Percentiles rank a stretch among this genome's conserved stretches.
These are phyloP conservation scores for Lipotes vexillifer DNA, from an alignment of 2,113 vertebrate genomes.

Conservation along the genomic window DNA sequence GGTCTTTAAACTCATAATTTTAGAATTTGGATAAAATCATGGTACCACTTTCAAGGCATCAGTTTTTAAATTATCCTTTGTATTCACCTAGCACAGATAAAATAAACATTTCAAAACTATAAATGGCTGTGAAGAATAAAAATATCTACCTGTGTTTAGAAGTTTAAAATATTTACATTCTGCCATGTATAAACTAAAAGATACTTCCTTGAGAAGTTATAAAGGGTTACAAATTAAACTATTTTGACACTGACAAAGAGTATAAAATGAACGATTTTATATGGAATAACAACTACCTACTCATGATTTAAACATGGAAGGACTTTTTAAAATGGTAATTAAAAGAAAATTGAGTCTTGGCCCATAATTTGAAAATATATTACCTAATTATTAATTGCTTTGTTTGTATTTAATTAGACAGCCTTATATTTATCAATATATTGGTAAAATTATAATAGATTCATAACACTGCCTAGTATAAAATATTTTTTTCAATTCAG, in stretches of 20 bases:
- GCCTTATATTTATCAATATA: conserved; percentile 8
- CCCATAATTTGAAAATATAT: conserved; percentile 27
- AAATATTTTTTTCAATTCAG: conserved; percentile 48
- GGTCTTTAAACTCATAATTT: background rate
- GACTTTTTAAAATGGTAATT: background rate
- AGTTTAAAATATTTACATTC: conserved; percentile 25
- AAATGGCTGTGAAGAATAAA: background rate
- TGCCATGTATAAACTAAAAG: background rate
- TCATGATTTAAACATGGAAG: background rate
- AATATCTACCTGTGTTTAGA: background rate
- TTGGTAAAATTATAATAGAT: background rate
- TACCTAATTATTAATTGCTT: conserved; percentile 11
- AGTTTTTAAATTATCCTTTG: background rate
- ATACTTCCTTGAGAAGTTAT: background rate
- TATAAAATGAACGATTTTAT: background rate
- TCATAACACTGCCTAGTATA: background rate
- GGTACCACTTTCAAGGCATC: background rate
- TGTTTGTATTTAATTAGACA: conserved; percentile 5
- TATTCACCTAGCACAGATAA: background rate
- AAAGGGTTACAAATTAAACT: background rate
- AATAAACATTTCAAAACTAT: background rate
- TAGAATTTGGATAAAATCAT: background rate
- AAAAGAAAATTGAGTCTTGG: background rate
- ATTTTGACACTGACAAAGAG: background rate
- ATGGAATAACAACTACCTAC: background rate